phyloP scores from a whole-genome alignment of 1,140 invertebrate genomes.

The Mizuhopecten yessoensis region DNA sequence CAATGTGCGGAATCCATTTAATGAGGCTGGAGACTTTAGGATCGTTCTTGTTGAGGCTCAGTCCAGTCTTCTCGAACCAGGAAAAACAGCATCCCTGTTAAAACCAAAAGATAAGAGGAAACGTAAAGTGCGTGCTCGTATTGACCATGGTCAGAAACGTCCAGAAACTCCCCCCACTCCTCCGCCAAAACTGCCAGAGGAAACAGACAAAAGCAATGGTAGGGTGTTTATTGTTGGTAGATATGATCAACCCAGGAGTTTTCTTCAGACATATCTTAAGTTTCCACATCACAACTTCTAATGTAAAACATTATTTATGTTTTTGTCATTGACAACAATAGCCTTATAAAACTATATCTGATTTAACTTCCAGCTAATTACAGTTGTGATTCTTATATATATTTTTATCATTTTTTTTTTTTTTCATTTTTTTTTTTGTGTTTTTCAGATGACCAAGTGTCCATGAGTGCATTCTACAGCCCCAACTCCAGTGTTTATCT shows the following conservation, averaged over 20 bases:
- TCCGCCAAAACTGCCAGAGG: conserved; percentile 58
- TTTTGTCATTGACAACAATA: too few species aligned
- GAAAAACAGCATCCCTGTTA: conserved; percentile 61
- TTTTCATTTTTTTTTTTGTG: conserved; percentile 44
- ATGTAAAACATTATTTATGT: too few species aligned
- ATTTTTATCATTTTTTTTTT: not conserved
- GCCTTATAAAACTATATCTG: not conserved
- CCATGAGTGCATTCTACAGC: conserved; percentile 80
- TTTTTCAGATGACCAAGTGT: conserved; percentile 66
- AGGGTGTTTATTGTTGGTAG: not conserved
- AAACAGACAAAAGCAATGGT: not conserved
- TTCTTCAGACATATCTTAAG: not conserved
- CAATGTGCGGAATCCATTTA: conserved; percentile 80
- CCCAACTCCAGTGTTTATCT: conserved; percentile 73
- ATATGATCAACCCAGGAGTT: too few species aligned
- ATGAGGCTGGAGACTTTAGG: conserved; percentile 78
- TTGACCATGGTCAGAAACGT: conserved; percentile 73
- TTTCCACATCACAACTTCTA: not conserved
- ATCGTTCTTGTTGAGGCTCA: conserved; percentile 79
- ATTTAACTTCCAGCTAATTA: not conserved
- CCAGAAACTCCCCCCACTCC: conserved; percentile 71
- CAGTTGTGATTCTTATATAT: not conserved
- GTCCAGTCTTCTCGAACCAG: conserved; percentile 67
- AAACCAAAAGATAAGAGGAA: conserved; percentile 71
- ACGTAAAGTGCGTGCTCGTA: conserved; percentile 71